Evolutionary conservation across 1,140 invertebrate species (phyloP), one percentile per base, ranked within the genome.

Genomic region (Anoplophora glabripennis): DNA sequence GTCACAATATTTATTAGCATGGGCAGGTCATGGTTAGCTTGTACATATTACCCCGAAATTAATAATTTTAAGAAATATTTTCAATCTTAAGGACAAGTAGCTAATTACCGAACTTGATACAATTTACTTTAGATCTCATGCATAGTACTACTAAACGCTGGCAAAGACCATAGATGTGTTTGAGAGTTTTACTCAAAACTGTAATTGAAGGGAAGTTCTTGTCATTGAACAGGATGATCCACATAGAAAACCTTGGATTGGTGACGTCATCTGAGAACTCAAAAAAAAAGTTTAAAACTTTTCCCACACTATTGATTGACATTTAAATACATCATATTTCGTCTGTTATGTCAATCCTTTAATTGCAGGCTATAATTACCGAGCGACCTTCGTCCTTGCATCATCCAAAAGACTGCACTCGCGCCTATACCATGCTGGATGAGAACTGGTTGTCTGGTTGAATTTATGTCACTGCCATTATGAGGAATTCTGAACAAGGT

Each of bases 361-460:
- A n/a, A n/a, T n/a, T n/a, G n/a, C n/a, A n/a, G n/a, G n/a, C n/a
- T 28, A 47, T 11, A 28, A 57, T 38, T 63, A 73, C 71, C 64
- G 8, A 66, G 37, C 8, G 71, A 73, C 34, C 62, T 56, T 41
- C 63, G 64, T 12, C 79, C 77, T 70, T 81, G 80, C 15, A 83
- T 68, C 45, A 86, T 72, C 75, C 77, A 87, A 65, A 81, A 80
- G 4, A 79, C 77, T 10, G 80, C 79, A 48, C 78, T 81, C 37
- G 76, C 77, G 18, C 83, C 69, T 2, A 87, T 71, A 15, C 86
- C 85, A 62, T 87, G 85, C 65, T 88, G 85, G 0, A 89, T 72
- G 11, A 84, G 79, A 4, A 86, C 79, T 7, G 80, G 73, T 40
- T 71, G 41, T 49, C 47, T 57, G 17, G 41, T 61, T 15, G 17